These are phyloP conservation scores for Agrotis clavis DNA, from an alignment of 2,888 invertebrate genomes.

Conservation along the genomic window DNA sequence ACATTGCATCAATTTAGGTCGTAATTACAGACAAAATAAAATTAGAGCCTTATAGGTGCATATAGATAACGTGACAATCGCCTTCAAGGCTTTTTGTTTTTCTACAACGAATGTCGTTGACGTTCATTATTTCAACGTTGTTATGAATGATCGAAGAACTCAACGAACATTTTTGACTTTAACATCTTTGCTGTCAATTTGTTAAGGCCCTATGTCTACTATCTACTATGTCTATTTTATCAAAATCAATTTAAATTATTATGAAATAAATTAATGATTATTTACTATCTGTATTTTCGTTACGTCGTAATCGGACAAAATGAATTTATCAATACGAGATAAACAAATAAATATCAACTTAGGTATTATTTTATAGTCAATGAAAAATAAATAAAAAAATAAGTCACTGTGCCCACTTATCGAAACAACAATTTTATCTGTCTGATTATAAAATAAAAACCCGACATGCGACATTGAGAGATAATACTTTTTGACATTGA, in stretches of 20 bases:
- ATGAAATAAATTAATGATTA: not conserved
- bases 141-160: no score
- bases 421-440: constrained; percentile 19
- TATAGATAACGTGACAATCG: no score
- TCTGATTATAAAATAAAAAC: constrained; percentile 35
- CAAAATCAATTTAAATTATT: not conserved
- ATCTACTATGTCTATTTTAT: no score
- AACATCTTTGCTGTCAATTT: no score
- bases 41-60: no score
- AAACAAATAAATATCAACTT: not conserved
- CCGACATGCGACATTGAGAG: constrained; percentile 34
- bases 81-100: no score
- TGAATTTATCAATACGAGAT: not conserved
- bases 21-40: not conserved
- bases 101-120: no score
- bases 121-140: no score
- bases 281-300: not conserved
- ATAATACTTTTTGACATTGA: constrained; percentile 34
- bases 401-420: constrained; percentile 21
- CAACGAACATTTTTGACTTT: no score
- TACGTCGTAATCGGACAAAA: constrained; percentile 17
- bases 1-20: not conserved
- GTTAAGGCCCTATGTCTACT: no score
- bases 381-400: constrained; percentile 1
- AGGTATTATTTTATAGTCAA: not conserved